Percentiles rank a stretch among this genome's conserved stretches.
Conservation (phyloP, 2,888 invertebrate genomes). For the Minunthozetes semirufus region DNA sequence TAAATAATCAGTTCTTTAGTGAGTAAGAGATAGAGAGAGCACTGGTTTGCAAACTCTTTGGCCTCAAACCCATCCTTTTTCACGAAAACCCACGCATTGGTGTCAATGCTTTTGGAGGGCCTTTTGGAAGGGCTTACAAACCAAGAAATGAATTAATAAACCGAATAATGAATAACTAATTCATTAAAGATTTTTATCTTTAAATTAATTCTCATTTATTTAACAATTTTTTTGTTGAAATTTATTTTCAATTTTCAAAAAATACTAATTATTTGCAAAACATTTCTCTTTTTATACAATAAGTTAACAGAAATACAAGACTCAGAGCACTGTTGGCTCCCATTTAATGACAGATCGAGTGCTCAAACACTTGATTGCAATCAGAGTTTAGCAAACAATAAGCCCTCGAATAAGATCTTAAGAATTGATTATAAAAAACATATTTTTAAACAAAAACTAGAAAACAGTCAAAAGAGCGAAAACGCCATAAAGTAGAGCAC, state of each 20-base stretch:
- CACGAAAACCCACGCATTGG: not conserved
- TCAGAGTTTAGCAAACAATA: not conserved
- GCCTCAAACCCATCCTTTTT: not conserved
- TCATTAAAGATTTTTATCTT: not conserved
- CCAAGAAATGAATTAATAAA: no score
- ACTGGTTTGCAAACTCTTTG: not conserved
- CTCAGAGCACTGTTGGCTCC: not conserved
- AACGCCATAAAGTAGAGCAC: constrained; percentile 82
- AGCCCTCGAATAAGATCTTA: no score
- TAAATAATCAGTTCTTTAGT: not conserved
- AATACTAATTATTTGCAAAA: no score
- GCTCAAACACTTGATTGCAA: not conserved
- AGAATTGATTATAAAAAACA: not conserved
- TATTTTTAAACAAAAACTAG: constrained; percentile 50
- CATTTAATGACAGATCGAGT: not conserved
- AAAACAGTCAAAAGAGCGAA: constrained; percentile 87
- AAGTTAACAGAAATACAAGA: not conserved
- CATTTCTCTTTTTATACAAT: not conserved
- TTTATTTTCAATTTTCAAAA: no score
- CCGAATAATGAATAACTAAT: not conserved
- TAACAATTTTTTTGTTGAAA: not conserved
- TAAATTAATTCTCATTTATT: not conserved
- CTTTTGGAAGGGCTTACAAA: not conserved
- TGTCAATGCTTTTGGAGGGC: not conserved
- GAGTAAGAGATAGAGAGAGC: not conserved